Conservation (phyloP, 1,140 invertebrate genomes). For the Drosophila kepulauana region DNA sequence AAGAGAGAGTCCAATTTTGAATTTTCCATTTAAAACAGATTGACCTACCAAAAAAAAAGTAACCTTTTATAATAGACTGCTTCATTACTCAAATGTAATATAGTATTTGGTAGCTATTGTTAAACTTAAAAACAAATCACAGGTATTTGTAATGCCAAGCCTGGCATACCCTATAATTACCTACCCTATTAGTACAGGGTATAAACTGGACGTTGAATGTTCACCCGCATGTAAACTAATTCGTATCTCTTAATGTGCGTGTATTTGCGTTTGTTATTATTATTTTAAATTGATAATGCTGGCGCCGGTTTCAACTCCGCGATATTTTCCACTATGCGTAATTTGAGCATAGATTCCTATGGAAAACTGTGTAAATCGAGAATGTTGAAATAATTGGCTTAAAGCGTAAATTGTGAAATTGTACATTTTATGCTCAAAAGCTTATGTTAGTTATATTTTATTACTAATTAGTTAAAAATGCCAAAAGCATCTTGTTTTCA, state of each 20-base stretch:
- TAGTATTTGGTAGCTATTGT: no score
- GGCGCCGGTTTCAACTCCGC: not conserved
- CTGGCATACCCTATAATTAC: not conserved
- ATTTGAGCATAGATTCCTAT: constrained; percentile 31
- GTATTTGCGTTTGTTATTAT: constrained; percentile 74
- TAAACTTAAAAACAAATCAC: no score
- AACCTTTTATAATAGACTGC: no score
- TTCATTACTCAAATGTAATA: no score
- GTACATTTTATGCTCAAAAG: no score
- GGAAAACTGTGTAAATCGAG: constrained; percentile 26
- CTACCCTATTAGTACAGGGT: not conserved
- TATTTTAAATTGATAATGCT: constrained; percentile 64
- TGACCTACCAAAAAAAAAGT: no score
- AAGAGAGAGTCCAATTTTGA: no score
- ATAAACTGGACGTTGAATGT: not conserved
- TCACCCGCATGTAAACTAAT: constrained; percentile 57
- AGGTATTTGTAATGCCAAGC: no score
- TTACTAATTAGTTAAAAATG: no score
- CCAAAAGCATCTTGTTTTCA: no score
- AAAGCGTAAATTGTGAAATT: constrained; percentile 9
- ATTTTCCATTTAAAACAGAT: no score
- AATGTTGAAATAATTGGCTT: constrained; percentile 64
- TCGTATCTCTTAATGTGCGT: constrained; percentile 52
- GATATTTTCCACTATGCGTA: constrained; percentile 8
- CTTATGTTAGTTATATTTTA: no score